Conservation (phyloP, 2,113 vertebrate species). For the Pelusios castaneus region DNA sequence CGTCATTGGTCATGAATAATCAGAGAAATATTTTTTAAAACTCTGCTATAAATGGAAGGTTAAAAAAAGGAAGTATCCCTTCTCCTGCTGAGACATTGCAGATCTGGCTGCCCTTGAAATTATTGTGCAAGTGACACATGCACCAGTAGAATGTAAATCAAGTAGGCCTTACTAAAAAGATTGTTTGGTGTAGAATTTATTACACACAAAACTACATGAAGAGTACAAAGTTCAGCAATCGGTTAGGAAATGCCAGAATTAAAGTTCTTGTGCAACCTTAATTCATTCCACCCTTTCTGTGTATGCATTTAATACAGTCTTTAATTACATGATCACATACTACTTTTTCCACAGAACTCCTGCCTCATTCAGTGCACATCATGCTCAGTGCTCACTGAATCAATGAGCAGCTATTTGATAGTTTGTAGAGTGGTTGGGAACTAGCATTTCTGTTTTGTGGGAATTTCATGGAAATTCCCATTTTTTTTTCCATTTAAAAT, state of each 20-base stretch:
- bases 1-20: neutral
- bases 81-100: neutral
- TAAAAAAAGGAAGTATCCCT: neutral
- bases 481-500: neutral
- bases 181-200: constrained; percentile 28
- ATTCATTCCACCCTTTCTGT: neutral
- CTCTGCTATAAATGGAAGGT: neutral
- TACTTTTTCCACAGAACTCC: neutral
- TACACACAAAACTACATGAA: neutral
- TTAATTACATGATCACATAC: constrained; percentile 9
- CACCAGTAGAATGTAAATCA: neutral
- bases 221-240: neutral
- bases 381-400: constrained; percentile 7
- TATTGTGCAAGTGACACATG: constrained; percentile 18
- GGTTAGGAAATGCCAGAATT: neutral
- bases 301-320: neutral
- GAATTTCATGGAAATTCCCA: neutral
- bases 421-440: neutral
- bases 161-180: constrained; percentile 3
- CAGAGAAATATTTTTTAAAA: neutral
- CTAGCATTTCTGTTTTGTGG: neutral
- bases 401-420: neutral
- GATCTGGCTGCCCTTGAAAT: neutral
- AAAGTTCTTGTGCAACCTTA: constrained; percentile 13
- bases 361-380: neutral